Conservation (phyloP, 2,113 vertebrate species). For the Macquaria ambigua region DNA sequence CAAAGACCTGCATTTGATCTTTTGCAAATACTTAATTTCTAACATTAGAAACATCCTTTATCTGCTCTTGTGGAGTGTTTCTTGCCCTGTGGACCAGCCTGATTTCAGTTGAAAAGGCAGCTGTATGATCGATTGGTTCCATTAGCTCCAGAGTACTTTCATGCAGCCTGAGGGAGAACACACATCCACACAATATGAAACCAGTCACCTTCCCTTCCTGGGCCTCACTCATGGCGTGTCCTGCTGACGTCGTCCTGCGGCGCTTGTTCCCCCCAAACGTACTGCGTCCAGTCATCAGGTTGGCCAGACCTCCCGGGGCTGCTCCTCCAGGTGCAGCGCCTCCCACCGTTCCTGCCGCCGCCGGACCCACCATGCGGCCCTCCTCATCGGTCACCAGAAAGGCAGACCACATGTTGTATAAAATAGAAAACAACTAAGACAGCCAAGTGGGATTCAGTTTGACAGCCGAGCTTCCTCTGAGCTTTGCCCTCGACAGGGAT, state of each 20-base stretch:
- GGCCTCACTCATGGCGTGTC: slow-evolving; percentile 79
- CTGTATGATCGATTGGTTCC: neutral
- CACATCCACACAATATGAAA: neutral
- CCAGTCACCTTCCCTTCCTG: slow-evolving; percentile 85
- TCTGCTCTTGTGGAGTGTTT: neutral
- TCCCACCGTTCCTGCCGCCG: slow-evolving; percentile 4
- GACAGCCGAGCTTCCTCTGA: neutral
- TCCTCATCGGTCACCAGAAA: slow-evolving; percentile 89
- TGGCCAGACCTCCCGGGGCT: slow-evolving; percentile 49
- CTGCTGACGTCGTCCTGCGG: slow-evolving; percentile 56
- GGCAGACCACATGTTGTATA: slow-evolving; percentile 88
- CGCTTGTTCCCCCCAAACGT: slow-evolving; percentile 77
- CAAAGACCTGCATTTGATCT: neutral
- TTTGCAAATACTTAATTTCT: neutral
- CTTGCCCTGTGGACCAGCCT: neutral
- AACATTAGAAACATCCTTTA: neutral
- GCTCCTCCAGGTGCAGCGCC: slow-evolving; percentile 24
- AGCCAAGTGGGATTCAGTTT: neutral
- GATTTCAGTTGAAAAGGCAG: neutral
- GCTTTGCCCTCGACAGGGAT: neutral
- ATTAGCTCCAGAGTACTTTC: neutral
- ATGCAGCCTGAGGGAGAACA: neutral
- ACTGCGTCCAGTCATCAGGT: slow-evolving; percentile 67
- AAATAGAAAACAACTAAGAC: neutral
- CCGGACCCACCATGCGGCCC: slow-evolving; percentile 42